These are phyloP conservation scores for Patella caerulea DNA, from an alignment of 2,888 invertebrate species.

Conservation along the genomic window DNA sequence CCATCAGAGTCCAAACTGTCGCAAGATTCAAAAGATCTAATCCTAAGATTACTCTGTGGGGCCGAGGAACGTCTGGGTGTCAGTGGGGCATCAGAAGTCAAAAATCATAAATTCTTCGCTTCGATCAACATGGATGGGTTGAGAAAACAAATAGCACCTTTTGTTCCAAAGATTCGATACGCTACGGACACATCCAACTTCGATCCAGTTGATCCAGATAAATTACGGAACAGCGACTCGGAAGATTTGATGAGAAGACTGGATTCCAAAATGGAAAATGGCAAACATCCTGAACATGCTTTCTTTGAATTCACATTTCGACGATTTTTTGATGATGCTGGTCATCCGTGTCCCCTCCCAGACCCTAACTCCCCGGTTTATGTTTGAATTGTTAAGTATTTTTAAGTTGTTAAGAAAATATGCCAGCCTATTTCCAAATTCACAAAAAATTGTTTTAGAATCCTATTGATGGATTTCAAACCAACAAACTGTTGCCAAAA, in stretches of 20 bases:
- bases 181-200: constrained; percentile 93
- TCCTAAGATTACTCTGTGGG: constrained; percentile 90
- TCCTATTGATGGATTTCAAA: no score
- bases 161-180: constrained; percentile 93
- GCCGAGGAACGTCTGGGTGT: constrained; percentile 91
- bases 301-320: constrained; percentile 99
- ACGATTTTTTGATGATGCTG: constrained; percentile 87
- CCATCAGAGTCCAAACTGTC: constrained; percentile 90
- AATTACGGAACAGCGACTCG: constrained; percentile 57
- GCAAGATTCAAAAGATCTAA: constrained; percentile 90
- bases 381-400: constrained; percentile 38
- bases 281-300: constrained; percentile 86
- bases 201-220: constrained; percentile 60
- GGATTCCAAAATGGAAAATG: constrained; percentile 22
- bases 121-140: constrained; percentile 92
- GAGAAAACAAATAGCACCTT: constrained; percentile 88
- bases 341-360: constrained; percentile 59
- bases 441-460: not conserved
- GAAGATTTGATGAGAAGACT: constrained; percentile 47
- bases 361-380: constrained; percentile 54
- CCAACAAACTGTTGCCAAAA: no score
- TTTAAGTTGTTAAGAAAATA: no score
- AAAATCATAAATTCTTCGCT: constrained; percentile 90
- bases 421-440: not conserved
- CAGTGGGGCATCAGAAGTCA: constrained; percentile 91